A percentile compares a stretch with the other conserved stretches of the same genome.
These are phyloP conservation scores for Lamellibrachia satsuma DNA, from an alignment of 2,888 invertebrate species.

Conservation along the genomic window DNA sequence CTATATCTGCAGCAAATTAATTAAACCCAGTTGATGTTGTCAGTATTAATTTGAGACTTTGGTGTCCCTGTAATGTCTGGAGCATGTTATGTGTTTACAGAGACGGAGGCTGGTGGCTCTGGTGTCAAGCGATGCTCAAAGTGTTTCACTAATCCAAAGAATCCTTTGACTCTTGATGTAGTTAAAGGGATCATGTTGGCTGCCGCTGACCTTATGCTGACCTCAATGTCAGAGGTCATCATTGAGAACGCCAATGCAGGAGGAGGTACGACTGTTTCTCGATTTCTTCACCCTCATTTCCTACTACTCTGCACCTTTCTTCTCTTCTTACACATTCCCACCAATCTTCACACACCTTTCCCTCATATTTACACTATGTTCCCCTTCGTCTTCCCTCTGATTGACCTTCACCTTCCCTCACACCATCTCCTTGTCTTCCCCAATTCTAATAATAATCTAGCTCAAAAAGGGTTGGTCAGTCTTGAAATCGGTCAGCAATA, in stretches of 20 bases:
- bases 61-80: no score
- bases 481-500: no score
- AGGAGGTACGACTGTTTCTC: not conserved
- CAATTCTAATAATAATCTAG: no score
- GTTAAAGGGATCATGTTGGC: conserved; percentile 58
- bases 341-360: not conserved
- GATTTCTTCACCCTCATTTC: not conserved
- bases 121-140: not conserved
- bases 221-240: conserved; percentile 58
- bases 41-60: not conserved
- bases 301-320: not conserved
- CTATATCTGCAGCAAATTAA: no score
- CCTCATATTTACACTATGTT: not conserved
- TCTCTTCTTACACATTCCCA: not conserved
- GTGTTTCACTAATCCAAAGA: conserved; percentile 46
- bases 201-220: conserved; percentile 58
- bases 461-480: no score
- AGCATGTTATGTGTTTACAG: not conserved
- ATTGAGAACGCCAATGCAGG: conserved; percentile 49
- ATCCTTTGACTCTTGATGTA: conserved; percentile 50
- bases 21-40: no score
- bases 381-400: not conserved
- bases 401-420: not conserved
- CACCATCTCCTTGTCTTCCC: not conserved
- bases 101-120: not conserved